phyloP scores from a whole-genome alignment of 2,888 invertebrate genomes.

The Yponomeuta evonymella region DNA sequence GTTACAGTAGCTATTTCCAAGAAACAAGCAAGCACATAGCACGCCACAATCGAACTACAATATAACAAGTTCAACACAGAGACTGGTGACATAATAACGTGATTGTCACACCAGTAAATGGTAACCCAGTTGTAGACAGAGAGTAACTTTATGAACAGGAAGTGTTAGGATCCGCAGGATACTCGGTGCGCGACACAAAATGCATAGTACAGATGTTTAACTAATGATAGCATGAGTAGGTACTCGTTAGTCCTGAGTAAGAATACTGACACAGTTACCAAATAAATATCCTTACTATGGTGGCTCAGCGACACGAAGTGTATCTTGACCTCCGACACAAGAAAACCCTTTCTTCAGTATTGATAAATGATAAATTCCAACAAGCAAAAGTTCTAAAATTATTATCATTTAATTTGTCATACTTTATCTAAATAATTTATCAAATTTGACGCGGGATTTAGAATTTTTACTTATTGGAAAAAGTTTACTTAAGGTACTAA shows the following conservation, averaged over 20 bases:
- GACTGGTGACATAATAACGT: constrained; percentile 12
- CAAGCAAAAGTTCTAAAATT: too few relatives aligned
- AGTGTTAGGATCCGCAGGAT: constrained; percentile 16
- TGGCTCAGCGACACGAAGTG: too few relatives aligned
- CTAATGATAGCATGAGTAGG: neutral
- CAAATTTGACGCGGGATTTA: too few relatives aligned
- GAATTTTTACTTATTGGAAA: too few relatives aligned
- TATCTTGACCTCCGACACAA: too few relatives aligned
- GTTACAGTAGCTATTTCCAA: neutral
- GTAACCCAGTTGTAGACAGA: constrained; percentile 16
- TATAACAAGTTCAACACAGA: neutral
- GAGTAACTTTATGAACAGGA: constrained; percentile 14
- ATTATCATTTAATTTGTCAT: too few relatives aligned
- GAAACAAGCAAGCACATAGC: neutral
- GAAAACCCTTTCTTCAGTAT: too few relatives aligned
- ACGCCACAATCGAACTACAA: constrained; percentile 1
- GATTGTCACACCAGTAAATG: constrained; percentile 7
- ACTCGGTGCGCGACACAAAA: neutral
- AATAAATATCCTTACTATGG: too few relatives aligned
- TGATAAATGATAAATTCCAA: too few relatives aligned
- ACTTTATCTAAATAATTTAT: too few relatives aligned
- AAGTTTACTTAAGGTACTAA: too few relatives aligned
- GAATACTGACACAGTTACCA: too few relatives aligned
- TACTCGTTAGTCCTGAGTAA: neutral
- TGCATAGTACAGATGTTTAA: neutral